Percentiles rank a stretch among this genome's conserved stretches.
Conservation (phyloP, 2,113 vertebrate genomes). For the Desmodus rotundus region DNA sequence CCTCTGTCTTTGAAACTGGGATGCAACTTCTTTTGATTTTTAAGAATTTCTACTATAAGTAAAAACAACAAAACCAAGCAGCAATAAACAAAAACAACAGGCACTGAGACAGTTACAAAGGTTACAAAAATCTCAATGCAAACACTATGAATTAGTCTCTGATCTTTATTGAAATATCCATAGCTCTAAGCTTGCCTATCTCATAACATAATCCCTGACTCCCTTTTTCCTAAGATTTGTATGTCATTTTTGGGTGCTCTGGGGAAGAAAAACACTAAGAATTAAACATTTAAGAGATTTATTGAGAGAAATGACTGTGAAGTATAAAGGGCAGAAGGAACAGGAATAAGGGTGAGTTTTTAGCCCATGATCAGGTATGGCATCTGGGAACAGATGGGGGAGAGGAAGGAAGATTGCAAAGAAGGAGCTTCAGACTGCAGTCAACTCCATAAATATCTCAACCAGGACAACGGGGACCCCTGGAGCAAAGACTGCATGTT, state of each 20-base stretch:
- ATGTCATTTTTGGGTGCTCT: neutral
- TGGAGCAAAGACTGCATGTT: accelerated
- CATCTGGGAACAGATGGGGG: neutral
- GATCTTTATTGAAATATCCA: neutral
- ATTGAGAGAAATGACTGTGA: neutral
- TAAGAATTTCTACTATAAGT: neutral
- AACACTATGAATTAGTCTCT: neutral
- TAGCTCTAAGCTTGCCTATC: neutral
- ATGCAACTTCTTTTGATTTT: neutral
- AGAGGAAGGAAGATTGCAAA: too few species aligned
- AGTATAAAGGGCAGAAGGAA: neutral
- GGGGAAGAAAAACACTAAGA: neutral
- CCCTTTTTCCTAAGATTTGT: neutral
- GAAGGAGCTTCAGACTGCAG: neutral
- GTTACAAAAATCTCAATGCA: neutral
- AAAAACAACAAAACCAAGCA: neutral
- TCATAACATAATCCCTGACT: neutral
- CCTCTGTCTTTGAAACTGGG: neutral
- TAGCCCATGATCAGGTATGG: neutral
- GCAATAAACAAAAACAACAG: neutral
- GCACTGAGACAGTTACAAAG: neutral
- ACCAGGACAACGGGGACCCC: neutral
- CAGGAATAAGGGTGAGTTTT: neutral
- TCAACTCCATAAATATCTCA: neutral
- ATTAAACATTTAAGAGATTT: neutral